Conservation (phyloP, 2,888 invertebrate genomes). For the Vesta saturnalis region DNA sequence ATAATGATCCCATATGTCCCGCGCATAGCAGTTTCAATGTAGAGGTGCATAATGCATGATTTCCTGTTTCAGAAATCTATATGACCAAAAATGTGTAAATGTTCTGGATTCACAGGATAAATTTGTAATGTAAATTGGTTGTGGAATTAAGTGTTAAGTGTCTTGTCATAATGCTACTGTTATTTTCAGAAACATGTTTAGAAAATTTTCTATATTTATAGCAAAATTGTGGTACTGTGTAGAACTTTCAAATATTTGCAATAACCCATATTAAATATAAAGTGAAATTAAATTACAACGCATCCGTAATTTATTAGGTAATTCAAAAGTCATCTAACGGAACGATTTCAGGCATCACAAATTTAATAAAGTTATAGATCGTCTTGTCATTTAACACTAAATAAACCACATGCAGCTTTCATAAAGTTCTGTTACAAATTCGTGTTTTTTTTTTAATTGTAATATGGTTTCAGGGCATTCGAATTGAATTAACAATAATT, state of each 20-base stretch:
- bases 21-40: no score
- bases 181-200: no score
- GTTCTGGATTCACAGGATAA: no score
- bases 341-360: neutral
- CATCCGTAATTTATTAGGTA: neutral
- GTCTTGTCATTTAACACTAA: slow-evolving; percentile 1
- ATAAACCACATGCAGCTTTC: slow-evolving; percentile 1
- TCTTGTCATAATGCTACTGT: no score
- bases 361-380: slow-evolving; percentile 1
- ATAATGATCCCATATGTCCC: no score
- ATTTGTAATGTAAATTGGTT: no score
- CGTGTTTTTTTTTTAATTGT: slow-evolving; percentile 13
- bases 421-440: slow-evolving; percentile 20
- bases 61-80: no score
- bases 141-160: no score
- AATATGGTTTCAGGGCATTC: slow-evolving; percentile 18
- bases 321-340: neutral
- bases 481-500: slow-evolving; percentile 26
- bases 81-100: no score
- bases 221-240: no score
- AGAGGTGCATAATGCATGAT: no score
- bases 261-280: neutral
- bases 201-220: no score
- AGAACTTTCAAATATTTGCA: neutral
- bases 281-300: slow-evolving; percentile 1